Evolutionary conservation across 2,888 invertebrate species (phyloP), one percentile per base, ranked within the genome.

Genomic region (Drosophila kambysellisi): DNA sequence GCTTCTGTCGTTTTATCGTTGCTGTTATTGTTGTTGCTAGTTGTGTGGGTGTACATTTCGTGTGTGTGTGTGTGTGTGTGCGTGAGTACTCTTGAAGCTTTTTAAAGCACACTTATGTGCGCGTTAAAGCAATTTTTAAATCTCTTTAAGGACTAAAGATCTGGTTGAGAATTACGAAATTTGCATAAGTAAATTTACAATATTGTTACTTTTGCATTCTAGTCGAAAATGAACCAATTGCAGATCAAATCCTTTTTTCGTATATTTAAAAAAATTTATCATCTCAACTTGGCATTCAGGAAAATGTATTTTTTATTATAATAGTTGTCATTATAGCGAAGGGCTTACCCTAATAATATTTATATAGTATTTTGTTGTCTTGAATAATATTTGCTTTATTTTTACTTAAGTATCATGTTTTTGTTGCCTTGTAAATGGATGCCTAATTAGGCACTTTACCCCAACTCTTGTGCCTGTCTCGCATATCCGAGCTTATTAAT

Each of bases 81-180:
- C 68, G 51, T 67, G 51, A 57, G 58, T 59, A 35, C 20, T 6
- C 59, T 63, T 65, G 35, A 41, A 35, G 51, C 71, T 43, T 56
- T 56, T 72, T 12, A 69, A 70, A 74, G 70, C 74, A 56, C 72
- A 73, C 89, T 83, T 84, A 72, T 66, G 71, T 64, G 54, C 52
- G 71, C 79, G 48, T 70, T 80, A 64, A 80, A 88, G 69, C 71
- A 62, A 76, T 82, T 79, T 73, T 83, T 76, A 83, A 84, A 84
- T 74, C 84, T 53, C 37, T 66, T 66, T 48, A 48, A 66, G 29
- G 11, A 33, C 20, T 29, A 20, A n/a, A 30, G 7, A 61, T 61
- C 41, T 50, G 20, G 7, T 12, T 29, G 33, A 30, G 30, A 25
- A 25, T 9, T n/a, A 4, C 11, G 25, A 25, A 46, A 25, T 46